Conservation (phyloP, 2,797 vertebrate species). For the Paedocypris micromegethes region DNA sequence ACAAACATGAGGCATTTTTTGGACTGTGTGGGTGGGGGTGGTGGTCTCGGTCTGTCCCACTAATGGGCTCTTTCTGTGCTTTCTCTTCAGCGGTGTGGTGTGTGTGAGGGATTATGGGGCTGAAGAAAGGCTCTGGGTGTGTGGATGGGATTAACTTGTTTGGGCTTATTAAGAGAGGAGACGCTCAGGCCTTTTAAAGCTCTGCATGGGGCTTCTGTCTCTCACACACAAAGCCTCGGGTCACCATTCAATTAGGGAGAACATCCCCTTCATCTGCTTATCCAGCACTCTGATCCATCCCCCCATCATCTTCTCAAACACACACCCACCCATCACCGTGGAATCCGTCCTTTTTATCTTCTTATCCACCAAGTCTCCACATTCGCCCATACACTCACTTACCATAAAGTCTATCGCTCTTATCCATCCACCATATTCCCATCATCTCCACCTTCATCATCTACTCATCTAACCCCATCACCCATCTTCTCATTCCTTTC, state of each 20-base stretch:
- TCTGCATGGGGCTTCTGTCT: constrained; percentile 61
- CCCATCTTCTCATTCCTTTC: no score
- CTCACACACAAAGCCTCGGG: constrained; percentile 47
- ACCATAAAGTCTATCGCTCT: no score
- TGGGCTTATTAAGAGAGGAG: constrained; percentile 75
- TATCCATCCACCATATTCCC: no score
- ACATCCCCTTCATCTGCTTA: constrained; percentile 45
- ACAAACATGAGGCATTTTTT: no score
- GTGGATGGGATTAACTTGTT: constrained; percentile 81
- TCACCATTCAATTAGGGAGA: constrained; percentile 68
- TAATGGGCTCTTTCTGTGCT: constrained; percentile 38
- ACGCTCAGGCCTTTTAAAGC: constrained; percentile 72
- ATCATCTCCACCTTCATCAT: no score
- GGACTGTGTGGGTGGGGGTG: constrained; percentile 15
- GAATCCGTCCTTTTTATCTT: no score
- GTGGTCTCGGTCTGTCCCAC: constrained; percentile 27
- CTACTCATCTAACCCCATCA: no score
- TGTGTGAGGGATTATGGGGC: constrained; percentile 65
- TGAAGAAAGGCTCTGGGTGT: constrained; percentile 73
- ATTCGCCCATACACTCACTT: no score
- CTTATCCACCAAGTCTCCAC: no score
- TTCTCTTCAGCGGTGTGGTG: constrained; percentile 23
- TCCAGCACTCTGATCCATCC: background rate
- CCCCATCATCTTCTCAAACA: background rate
- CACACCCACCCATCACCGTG: no score